Evolutionary conservation across 1,140 invertebrate species (phyloP).

Genomic region (Tenebrio molitor): DNA sequence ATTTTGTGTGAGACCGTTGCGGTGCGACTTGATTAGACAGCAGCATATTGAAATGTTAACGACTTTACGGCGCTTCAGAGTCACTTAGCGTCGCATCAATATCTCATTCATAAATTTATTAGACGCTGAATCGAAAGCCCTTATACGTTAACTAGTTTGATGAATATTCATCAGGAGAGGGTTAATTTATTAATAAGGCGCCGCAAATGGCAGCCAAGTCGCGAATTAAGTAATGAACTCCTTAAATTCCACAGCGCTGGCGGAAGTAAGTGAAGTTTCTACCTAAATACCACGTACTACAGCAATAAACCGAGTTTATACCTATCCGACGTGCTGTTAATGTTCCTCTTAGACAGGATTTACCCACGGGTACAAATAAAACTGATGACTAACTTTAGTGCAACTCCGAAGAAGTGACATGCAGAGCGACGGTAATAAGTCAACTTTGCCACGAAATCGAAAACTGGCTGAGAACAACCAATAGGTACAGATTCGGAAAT

Average conservation of each 20-base stretch:
- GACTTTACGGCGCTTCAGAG: constrained; percentile 24
- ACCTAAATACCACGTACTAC: constrained; percentile 38
- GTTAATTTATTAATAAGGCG: constrained; percentile 40
- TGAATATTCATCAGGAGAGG: constrained; percentile 33
- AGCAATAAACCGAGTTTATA: constrained; percentile 29
- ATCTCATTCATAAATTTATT: constrained; percentile 41
- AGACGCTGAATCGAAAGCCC: constrained; percentile 35
- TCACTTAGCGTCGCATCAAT: constrained; percentile 39
- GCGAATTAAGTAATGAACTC: constrained; percentile 40
- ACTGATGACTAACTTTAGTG: constrained; percentile 30
- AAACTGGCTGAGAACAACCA: not conserved
- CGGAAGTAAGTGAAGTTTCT: constrained; percentile 40
- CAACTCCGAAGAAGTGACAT: constrained; percentile 23
- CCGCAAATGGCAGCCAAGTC: constrained; percentile 36
- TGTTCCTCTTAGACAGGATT: constrained; percentile 34
- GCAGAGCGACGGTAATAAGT: constrained; percentile 14
- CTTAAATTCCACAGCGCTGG: constrained; percentile 34
- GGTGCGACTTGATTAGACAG: constrained; percentile 14
- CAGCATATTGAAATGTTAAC: constrained; percentile 31
- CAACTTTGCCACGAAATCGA: not conserved
- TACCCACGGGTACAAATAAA: constrained; percentile 38
- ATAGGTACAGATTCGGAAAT: not conserved
- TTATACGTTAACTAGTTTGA: constrained; percentile 40
- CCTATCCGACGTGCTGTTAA: constrained; percentile 38
- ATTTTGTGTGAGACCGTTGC: not conserved